Evolutionary conservation across 2,888 invertebrate species (phyloP), one percentile per base, ranked within the genome.

Genomic region (Ectropis crepuscularia): DNA sequence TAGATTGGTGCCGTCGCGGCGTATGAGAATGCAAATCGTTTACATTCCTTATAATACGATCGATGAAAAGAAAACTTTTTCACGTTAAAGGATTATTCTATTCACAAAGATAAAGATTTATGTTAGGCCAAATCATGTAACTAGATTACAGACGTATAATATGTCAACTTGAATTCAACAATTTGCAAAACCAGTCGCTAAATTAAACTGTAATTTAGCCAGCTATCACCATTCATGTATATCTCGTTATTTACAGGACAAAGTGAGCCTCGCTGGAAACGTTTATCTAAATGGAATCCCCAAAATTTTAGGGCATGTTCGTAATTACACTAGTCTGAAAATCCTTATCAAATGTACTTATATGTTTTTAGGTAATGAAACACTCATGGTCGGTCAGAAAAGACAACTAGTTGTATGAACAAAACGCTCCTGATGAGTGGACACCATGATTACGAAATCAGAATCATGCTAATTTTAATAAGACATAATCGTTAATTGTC

Each of bases 201-300:
- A 61, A 65, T 61, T 46, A 61, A 67, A 68, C 53, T 64, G 64
- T 64, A 61, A 68, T 66, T 66, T 55, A 43, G 61, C 48, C 10
- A 37, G 59, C 38, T 63, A 58, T 48, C 38, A 57, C 41, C 49
- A 39, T 61, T 39, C 49, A 45, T 28, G 48, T 46, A 53, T 59
- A 65, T 61, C 57, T 41, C 55, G 53, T 61, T 58, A 59, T 59
- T 58, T 54, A 53, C 47, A 11, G 46, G 46, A 61, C 53, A 43
- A 58, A 64, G 66, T 65, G 57, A 61, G 63, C 36, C 49, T 10
- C 48, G 53, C 50, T 49, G 53, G 57, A 57, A 45, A 36, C 49
- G 63, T 69, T 66, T 69, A 67, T 67, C 60, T 69, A 66, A 63
- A 68, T 68, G 65, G 57, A 58, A 63, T 65, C 43, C 60, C 55